Base-by-base conservation (phyloP, 1,140 invertebrate species). In the Gonatopus flavifemur region DNA sequence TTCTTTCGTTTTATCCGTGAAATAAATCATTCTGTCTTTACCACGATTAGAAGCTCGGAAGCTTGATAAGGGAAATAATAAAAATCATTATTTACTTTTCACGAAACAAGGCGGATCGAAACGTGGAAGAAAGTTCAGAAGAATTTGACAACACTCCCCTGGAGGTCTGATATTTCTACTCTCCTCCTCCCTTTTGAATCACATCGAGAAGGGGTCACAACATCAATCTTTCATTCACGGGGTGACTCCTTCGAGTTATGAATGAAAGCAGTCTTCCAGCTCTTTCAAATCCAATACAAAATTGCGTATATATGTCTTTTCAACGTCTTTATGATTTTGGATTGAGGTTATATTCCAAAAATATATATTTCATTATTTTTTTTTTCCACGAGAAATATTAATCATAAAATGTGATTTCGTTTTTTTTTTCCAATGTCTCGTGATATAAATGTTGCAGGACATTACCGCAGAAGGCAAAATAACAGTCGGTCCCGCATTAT, bases 271-370 rank as follows among this genome's bases (percentile, higher is more conserved):
- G 52, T 49, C 22, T 33, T n/a, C 24, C 28, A 19, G 39, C 33
- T 20, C 37, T 58, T 66, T 66, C 64, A n/a, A n/a, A n/a, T n/a
- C n/a, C n/a, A 62, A 69, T 68, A 62, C 55, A 51, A 43, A 49
- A 32, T 44, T 41, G 39, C 49, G 42, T 28, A n/a, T 35, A 47
- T 40, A 36, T 59, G 48, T 41, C 31, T 45, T 36, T 32, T 13
- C 48, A 69, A 68, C 57, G 57, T 19, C 52, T 30, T 53, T 70
- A 62, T 55, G 52, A 69, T 71, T 67, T 65, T 67, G n/a, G 67
- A 70, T 69, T 56, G 65, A 69, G 47, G 49, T n/a, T n/a, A n/a
- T n/a, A n/a, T n/a, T n/a, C n/a, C n/a, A n/a, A n/a, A n/a, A n/a
- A n/a, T n/a, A n/a, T n/a, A n/a, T n/a, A n/a, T n/a, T n/a, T n/a